Evolutionary conservation across 2,797 vertebrate species (phyloP).

Genomic region (Crossoptilon crossoptilon): DNA sequence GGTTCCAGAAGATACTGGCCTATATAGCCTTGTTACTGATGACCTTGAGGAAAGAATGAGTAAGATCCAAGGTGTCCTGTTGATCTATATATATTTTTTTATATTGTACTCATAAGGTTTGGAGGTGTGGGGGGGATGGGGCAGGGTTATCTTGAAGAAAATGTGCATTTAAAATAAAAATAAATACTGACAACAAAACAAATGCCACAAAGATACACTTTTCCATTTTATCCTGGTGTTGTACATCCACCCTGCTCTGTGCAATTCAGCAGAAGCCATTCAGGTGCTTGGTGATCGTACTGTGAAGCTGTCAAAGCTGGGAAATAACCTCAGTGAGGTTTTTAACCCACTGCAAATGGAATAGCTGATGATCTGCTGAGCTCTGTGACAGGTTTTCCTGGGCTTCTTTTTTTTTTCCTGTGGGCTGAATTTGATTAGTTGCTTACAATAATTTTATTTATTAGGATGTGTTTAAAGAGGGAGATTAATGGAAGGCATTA

Average conservation of each 20-base stretch:
- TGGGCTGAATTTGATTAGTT: constrained; percentile 13
- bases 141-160: neutral
- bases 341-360: neutral
- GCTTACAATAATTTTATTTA: neutral
- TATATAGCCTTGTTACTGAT: neutral
- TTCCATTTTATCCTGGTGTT: neutral
- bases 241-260: rapidly evolving
- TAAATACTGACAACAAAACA: neutral
- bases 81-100: neutral
- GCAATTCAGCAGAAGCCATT: rapidly evolving
- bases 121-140: neutral
- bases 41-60: neutral
- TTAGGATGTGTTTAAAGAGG: neutral
- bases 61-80: neutral
- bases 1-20: constrained; percentile 6
- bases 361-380: neutral
- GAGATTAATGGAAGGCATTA: constrained; percentile 36
- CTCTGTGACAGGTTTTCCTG: neutral
- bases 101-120: neutral
- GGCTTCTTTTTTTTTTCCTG: neutral
- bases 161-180: neutral
- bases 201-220: neutral
- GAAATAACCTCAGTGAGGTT: neutral
- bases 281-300: neutral
- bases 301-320: neutral